Percentiles rank a stretch among this genome's conserved stretches.
Evolutionary conservation across 2,888 invertebrate genomes (phyloP).

Genomic region (Falcaria lacertinaria): DNA sequence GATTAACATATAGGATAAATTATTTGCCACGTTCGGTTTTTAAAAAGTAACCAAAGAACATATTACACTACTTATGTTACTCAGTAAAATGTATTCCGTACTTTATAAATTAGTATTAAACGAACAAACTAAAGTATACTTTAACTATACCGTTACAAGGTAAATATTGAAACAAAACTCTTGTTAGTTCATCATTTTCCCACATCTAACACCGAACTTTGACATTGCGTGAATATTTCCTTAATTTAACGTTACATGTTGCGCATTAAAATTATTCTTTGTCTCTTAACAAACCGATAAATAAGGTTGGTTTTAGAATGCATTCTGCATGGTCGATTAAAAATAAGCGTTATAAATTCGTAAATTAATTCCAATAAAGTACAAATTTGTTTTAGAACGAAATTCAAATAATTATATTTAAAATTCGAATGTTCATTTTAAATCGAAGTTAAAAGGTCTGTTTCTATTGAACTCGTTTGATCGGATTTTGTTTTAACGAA

Average conservation of each 20-base stretch:
- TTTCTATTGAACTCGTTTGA: not conserved
- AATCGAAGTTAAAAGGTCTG: not conserved
- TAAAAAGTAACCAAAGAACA: too few species aligned
- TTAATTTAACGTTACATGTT: slow-evolving; percentile 1
- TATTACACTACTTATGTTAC: too few species aligned
- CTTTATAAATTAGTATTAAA: too few species aligned
- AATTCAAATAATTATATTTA: not conserved
- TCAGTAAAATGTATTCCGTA: too few species aligned
- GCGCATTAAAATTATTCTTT: too few species aligned
- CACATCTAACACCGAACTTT: slow-evolving; percentile 20
- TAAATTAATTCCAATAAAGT: not conserved
- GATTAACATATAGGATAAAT: too few species aligned
- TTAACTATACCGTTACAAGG: not conserved
- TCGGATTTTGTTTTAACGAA: too few species aligned
- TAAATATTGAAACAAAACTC: slow-evolving; percentile 7
- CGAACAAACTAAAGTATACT: not conserved
- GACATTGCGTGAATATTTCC: slow-evolving; percentile 16
- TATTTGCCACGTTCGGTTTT: too few species aligned
- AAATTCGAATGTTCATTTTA: not conserved
- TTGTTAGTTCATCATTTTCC: slow-evolving; percentile 12
- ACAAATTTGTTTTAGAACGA: not conserved
- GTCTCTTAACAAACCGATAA: too few species aligned
- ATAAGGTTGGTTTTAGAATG: not conserved
- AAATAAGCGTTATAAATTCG: not conserved
- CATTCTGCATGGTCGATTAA: too few species aligned